These are phyloP conservation scores for Athalia rosae DNA, from an alignment of 2,888 invertebrate species.

Conservation along the genomic window DNA sequence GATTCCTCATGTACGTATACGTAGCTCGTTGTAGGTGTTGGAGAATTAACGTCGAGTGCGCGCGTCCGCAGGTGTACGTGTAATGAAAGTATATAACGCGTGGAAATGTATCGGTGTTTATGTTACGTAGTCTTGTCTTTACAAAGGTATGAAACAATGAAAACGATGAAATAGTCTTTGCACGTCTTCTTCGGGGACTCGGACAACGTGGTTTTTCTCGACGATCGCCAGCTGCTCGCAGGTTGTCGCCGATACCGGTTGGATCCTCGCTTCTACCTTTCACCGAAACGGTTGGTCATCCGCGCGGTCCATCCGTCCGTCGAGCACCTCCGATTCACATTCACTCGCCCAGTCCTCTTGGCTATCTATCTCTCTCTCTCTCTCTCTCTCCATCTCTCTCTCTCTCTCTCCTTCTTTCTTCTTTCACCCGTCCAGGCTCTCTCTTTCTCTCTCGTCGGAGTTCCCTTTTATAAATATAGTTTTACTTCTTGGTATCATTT, in stretches of 20 bases:
- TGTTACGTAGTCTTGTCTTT: not conserved
- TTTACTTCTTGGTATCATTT: slow-evolving; percentile 9
- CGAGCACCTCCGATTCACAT: slow-evolving; percentile 48
- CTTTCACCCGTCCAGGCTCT: slow-evolving; percentile 49
- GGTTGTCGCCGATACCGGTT: slow-evolving; percentile 9
- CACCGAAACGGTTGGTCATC: slow-evolving; percentile 46
- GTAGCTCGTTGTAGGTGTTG: not conserved
- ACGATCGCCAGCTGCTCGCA: slow-evolving; percentile 30
- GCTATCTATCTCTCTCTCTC: slow-evolving; percentile 48
- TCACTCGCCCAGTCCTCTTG: slow-evolving; percentile 43
- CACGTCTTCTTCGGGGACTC: slow-evolving; percentile 5
- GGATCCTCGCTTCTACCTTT: slow-evolving; percentile 33
- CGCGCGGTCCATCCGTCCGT: slow-evolving; percentile 45
- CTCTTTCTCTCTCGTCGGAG: slow-evolving; percentile 20
- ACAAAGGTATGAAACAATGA: slow-evolving; percentile 21
- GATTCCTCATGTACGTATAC: not conserved
- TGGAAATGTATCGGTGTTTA: not conserved
- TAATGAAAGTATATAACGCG: too few relatives aligned
- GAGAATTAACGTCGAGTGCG: too few relatives aligned
- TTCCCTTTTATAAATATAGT: not conserved
- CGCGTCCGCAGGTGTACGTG: too few relatives aligned
- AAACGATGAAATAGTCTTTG: slow-evolving; percentile 30
- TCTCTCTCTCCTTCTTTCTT: slow-evolving; percentile 48
- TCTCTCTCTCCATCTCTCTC: slow-evolving; percentile 50
- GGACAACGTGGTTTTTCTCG: slow-evolving; percentile 33